A percentile compares a stretch with the other conserved stretches of the same genome.
Conservation (phyloP, 2,113 vertebrate genomes). For the Saccopteryx bilineata region DNA sequence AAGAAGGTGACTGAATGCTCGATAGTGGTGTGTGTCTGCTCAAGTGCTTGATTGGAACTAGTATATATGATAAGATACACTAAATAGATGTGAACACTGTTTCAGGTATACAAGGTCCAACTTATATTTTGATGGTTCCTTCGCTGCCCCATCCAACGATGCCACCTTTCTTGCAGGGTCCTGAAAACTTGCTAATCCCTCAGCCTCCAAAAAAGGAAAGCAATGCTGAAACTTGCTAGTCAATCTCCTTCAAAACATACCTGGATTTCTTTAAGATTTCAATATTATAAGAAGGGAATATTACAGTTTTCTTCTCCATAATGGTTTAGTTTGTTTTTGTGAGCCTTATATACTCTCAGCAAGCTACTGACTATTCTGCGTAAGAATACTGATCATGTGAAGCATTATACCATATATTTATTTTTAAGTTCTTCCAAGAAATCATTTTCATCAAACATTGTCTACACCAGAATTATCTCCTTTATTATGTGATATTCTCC, state of each 20-base stretch:
- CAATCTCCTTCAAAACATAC: neutral
- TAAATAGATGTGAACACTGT: neutral
- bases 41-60: neutral
- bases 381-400: conserved; percentile 4
- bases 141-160: neutral
- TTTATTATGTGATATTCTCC: conserved; percentile 57
- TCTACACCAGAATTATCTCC: conserved; percentile 43
- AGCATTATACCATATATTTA: neutral
- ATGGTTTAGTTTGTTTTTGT: conserved; percentile 31
- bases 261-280: neutral
- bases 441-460: neutral
- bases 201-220: neutral
- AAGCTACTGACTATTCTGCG: neutral
- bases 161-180: neutral
- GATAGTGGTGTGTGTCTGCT: neutral
- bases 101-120: neutral
- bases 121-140: neutral
- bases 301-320: neutral
- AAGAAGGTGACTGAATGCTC: neutral
- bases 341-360: neutral
- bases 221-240: neutral
- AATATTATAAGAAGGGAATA: neutral
- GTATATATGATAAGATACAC: neutral
- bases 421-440: conserved; percentile 61
- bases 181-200: neutral